phyloP scores from a whole-genome alignment of 2,888 invertebrate species.

The Drosophila testacea region DNA sequence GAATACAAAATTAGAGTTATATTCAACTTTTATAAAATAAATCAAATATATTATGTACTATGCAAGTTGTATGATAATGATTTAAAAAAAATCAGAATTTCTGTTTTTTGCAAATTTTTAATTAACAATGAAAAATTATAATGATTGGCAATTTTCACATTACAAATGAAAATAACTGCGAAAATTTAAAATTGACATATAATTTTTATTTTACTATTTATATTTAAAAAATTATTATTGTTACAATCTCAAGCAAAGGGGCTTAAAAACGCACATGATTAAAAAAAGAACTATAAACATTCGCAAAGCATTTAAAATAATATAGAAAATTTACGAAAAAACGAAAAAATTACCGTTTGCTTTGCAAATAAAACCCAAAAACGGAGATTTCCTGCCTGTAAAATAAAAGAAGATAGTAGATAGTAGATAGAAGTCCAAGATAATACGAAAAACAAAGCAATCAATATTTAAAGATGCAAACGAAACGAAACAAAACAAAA shows the following conservation, averaged over 20 bases:
- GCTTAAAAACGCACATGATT: not conserved
- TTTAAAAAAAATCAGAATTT: too few species aligned
- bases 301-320: constrained; percentile 44
- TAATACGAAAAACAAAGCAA: constrained; percentile 27
- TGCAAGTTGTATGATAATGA: too few species aligned
- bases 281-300: constrained; percentile 27
- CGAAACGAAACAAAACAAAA: constrained; percentile 27
- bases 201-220: too few species aligned
- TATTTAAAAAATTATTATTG: too few species aligned
- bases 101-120: too few species aligned
- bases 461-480: constrained; percentile 22
- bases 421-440: constrained; percentile 65
- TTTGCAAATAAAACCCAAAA: constrained; percentile 85
- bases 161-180: too few species aligned
- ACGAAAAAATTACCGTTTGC: constrained; percentile 82
- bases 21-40: too few species aligned
- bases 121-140: too few species aligned
- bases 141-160: too few species aligned
- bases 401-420: constrained; percentile 79
- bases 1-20: too few species aligned
- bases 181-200: too few species aligned
- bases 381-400: constrained; percentile 84
- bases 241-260: not conserved
- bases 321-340: constrained; percentile 19
- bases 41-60: too few species aligned